Percentiles rank a stretch among this genome's conserved stretches.
Evolutionary conservation across 2,888 invertebrate species (phyloP).

Genomic region (Pandemis corylana): DNA sequence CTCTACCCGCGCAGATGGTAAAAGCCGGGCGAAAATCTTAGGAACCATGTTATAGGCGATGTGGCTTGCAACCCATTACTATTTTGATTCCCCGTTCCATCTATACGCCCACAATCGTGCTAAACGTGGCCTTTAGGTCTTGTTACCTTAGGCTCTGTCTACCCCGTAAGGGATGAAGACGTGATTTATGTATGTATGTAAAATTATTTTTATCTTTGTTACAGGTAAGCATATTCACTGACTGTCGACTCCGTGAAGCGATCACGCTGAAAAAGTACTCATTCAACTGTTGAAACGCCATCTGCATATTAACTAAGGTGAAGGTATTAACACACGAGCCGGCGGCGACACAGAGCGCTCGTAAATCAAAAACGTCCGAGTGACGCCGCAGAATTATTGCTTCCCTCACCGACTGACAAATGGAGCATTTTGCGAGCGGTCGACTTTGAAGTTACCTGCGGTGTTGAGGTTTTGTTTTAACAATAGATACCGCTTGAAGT

Average conservation of each 20-base stretch:
- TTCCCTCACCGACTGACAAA: constrained; percentile 13
- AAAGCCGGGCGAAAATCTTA: too few species aligned
- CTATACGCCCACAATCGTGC: too few species aligned
- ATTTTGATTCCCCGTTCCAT: too few species aligned
- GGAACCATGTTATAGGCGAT: too few species aligned
- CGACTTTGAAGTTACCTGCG: neutral
- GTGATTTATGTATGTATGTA: too few species aligned
- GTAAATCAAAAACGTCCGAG: constrained; percentile 24
- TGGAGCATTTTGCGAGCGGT: constrained; percentile 13
- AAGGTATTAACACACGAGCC: constrained; percentile 22
- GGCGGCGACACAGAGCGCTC: constrained; percentile 10
- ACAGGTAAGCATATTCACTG: constrained; percentile 21
- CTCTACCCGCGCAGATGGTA: too few species aligned
- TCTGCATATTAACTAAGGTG: constrained; percentile 13
- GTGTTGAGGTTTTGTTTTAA: neutral
- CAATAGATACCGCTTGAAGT: too few species aligned
- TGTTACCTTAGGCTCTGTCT: too few species aligned
- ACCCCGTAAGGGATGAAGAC: too few species aligned
- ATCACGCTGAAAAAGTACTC: neutral
- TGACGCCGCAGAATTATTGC: constrained; percentile 26
- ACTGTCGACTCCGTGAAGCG: neutral
- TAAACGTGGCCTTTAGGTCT: too few species aligned
- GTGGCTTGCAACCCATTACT: too few species aligned
- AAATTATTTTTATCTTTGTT: constrained; percentile 12
- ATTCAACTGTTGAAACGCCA: neutral